Percentiles rank a stretch among this genome's conserved stretches.
Evolutionary conservation across 1,140 invertebrate genomes (phyloP).

Genomic region (Bactericera cockerelli): DNA sequence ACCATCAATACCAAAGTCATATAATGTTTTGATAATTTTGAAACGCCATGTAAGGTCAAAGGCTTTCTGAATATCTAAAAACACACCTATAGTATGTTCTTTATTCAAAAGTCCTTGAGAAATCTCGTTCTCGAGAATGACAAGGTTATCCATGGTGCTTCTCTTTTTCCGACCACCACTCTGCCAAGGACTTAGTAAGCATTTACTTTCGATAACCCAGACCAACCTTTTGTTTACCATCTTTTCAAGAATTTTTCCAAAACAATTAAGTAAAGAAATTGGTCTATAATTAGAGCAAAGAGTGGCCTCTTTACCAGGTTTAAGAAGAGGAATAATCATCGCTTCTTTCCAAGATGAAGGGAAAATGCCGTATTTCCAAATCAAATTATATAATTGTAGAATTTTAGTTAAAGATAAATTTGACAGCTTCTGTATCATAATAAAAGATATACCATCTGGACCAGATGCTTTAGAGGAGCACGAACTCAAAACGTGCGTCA

Average conservation of each 20-base stretch:
- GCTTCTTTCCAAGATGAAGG: not conserved
- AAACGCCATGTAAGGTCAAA: not conserved
- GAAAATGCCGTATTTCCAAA: not conserved
- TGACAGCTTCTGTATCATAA: not conserved
- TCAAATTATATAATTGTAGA: not conserved
- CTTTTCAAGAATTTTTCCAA: not conserved
- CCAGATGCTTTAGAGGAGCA: not conserved
- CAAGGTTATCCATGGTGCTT: not conserved
- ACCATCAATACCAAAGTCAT: not conserved
- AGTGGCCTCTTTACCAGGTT: not conserved
- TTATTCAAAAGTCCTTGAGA: not conserved
- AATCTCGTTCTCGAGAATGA: not conserved
- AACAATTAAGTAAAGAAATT: not conserved
- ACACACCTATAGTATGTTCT: not conserved
- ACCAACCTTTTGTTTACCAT: not conserved
- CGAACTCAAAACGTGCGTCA: not conserved
- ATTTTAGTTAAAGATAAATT: not conserved
- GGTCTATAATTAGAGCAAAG: not conserved
- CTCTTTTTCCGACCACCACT: not conserved
- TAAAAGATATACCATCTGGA: not conserved
- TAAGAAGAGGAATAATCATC: not conserved
- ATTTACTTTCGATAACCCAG: not conserved
- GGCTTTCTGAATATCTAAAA: not conserved
- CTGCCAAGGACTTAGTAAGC: not conserved
- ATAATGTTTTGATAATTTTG: not conserved